phyloP scores from a whole-genome alignment of 2,113 vertebrate species.

The Phycodurus eques region DNA sequence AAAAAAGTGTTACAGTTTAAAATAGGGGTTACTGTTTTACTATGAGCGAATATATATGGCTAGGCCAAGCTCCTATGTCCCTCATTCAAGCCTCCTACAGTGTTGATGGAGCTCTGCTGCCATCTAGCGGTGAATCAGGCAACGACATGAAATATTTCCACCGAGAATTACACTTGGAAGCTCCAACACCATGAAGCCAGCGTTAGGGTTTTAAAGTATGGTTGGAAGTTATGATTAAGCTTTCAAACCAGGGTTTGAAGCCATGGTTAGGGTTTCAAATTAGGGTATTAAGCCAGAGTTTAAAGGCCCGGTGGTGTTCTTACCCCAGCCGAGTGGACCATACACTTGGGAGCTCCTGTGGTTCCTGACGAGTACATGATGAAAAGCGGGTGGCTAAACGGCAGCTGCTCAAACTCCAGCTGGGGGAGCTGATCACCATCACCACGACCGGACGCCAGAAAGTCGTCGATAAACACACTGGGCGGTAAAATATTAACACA shows the following conservation, averaged over 20 bases:
- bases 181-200: neutral
- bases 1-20: too few species aligned
- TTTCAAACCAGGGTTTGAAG: neutral
- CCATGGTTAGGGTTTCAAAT: too few species aligned
- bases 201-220: neutral
- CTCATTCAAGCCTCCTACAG: conserved; percentile 1
- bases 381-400: conserved; percentile 90
- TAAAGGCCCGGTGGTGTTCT: conserved; percentile 27
- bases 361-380: conserved; percentile 98
- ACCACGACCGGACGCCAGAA: conserved; percentile 76
- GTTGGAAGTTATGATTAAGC: neutral
- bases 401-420: conserved; percentile 96
- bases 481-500: neutral
- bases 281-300: neutral
- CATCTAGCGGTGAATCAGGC: conserved; percentile 53
- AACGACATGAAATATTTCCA: neutral
- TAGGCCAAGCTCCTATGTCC: neutral
- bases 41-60: neutral
- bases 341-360: conserved; percentile 94
- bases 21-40: too few species aligned
- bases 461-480: conserved; percentile 91
- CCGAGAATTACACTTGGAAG: neutral
- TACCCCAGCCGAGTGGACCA: conserved; percentile 98
- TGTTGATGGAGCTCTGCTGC: conserved; percentile 55
- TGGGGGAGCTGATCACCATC: conserved; percentile 84